Conservation (phyloP, 2,113 vertebrate species). For the Vulpes lagopus region DNA sequence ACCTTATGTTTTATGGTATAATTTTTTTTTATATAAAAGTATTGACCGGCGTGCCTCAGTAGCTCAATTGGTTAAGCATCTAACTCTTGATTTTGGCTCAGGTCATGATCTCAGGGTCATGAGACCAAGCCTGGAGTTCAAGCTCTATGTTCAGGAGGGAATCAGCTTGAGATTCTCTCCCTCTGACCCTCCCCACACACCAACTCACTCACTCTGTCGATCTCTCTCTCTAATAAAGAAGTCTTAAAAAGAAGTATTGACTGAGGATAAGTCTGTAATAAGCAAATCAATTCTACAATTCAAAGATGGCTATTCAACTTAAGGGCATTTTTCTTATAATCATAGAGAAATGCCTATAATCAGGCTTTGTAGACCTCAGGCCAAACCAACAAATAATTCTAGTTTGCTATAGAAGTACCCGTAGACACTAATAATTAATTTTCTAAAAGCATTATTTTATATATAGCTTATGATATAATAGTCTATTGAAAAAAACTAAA, state of each 20-base stretch:
- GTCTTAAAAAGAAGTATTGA: background rate
- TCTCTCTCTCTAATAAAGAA: background rate
- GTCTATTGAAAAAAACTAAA: background rate
- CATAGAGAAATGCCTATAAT: background rate
- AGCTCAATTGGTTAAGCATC: background rate
- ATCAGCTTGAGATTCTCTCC: background rate
- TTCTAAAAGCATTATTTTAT: background rate
- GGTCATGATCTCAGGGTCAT: background rate
- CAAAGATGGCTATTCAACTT: constrained; percentile 27
- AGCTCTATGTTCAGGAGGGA: background rate
- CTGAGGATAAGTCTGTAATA: background rate
- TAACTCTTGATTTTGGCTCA: background rate
- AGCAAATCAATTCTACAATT: background rate
- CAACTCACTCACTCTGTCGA: no score
- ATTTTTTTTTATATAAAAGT: background rate
- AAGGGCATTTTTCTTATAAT: background rate
- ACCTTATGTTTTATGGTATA: background rate
- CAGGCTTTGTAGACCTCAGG: background rate
- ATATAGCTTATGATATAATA: background rate
- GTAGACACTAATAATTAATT: background rate
- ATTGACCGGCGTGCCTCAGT: background rate
- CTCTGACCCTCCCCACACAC: background rate
- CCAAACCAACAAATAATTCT: constrained; percentile 26
- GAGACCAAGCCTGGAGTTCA: background rate
- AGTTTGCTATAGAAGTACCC: background rate